These are phyloP conservation scores for Aplysia californica DNA, from an alignment of 1,140 invertebrate species.

Conservation along the genomic window DNA sequence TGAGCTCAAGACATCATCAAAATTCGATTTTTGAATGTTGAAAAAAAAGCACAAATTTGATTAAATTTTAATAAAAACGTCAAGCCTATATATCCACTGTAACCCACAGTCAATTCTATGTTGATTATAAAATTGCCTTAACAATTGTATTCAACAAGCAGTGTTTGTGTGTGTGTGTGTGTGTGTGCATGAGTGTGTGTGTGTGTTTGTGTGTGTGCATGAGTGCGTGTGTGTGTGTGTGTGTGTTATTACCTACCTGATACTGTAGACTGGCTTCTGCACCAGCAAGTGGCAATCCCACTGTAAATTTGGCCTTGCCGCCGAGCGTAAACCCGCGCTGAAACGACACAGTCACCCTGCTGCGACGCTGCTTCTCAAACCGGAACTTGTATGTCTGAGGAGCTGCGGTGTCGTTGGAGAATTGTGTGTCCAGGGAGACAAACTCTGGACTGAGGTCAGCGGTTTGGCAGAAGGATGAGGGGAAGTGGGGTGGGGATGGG, in stretches of 20 bases:
- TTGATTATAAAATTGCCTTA: too few species aligned
- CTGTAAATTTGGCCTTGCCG: constrained; percentile 28
- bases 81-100: too few species aligned
- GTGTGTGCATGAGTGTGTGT: too few species aligned
- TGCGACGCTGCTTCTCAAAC: constrained; percentile 33
- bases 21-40: too few species aligned
- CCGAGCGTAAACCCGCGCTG: constrained; percentile 40
- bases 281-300: background rate
- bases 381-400: constrained; percentile 41
- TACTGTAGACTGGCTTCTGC: constrained; percentile 12
- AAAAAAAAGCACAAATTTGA: too few species aligned
- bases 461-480: background rate
- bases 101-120: too few species aligned
- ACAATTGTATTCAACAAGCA: too few species aligned
- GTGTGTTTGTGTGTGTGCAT: too few species aligned
- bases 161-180: too few species aligned
- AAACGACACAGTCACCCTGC: constrained; percentile 31
- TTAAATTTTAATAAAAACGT: too few species aligned
- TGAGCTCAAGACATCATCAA: too few species aligned
- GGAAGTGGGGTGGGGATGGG: background rate
- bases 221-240: background rate
- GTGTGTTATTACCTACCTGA: background rate
- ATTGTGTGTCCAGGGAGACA: constrained; percentile 30
- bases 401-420: constrained; percentile 36
- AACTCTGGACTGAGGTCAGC: constrained; percentile 17